Conservation (phyloP, 2,888 invertebrate genomes). For the Morpho helenor region DNA sequence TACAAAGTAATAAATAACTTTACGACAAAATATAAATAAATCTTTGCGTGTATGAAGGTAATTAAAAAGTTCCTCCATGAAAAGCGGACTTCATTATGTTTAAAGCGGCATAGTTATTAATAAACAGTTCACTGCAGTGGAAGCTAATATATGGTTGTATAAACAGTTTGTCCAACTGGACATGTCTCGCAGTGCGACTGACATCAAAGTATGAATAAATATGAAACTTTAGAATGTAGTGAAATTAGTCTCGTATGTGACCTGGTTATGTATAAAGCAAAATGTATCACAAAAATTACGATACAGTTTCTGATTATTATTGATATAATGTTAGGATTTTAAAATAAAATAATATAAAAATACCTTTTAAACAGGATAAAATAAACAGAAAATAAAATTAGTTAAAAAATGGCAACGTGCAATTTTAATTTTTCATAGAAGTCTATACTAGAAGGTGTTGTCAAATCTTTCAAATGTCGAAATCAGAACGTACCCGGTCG, state of each 20-base stretch:
- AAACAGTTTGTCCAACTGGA: slow-evolving; percentile 53
- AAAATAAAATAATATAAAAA: background rate
- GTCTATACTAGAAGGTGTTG: too few species aligned
- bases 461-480: too few species aligned
- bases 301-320: slow-evolving; percentile 1
- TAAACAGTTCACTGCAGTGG: slow-evolving; percentile 35
- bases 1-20: too few species aligned
- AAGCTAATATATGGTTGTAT: slow-evolving; percentile 55
- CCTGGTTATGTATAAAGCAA: too few species aligned
- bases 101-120: slow-evolving; percentile 28
- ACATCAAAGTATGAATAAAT: slow-evolving; percentile 52
- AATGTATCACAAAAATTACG: background rate
- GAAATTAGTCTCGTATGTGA: background rate
- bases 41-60: too few species aligned
- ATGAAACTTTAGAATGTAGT: slow-evolving; percentile 5
- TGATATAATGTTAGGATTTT: background rate
- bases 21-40: too few species aligned
- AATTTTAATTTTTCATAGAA: too few species aligned
- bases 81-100: background rate
- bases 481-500: too few species aligned
- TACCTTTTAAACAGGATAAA: background rate
- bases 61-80: too few species aligned
- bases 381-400: background rate
- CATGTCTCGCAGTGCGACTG: slow-evolving; percentile 41
- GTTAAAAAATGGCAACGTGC: too few species aligned